Conservation (phyloP, 2,888 invertebrate genomes). For the Cylloceria caligata region DNA sequence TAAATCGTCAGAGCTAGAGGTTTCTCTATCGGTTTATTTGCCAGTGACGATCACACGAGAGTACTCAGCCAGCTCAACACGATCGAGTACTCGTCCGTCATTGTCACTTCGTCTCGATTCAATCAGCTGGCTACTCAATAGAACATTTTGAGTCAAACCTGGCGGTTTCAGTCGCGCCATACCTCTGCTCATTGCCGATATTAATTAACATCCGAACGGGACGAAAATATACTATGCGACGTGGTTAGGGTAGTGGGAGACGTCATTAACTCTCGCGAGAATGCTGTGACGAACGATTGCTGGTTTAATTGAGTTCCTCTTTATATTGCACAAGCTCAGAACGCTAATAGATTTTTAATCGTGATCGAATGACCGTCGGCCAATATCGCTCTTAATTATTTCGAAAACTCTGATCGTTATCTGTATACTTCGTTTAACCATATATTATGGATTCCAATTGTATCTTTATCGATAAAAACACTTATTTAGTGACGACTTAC, state of each 20-base stretch:
- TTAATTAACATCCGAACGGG: conserved; percentile 49
- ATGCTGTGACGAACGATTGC: conserved; percentile 18
- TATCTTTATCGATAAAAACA: not conserved
- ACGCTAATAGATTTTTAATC: conserved; percentile 63
- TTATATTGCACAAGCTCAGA: conserved; percentile 13
- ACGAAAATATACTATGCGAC: conserved; percentile 32
- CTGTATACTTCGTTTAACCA: not conserved
- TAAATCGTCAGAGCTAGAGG: conserved; percentile 11
- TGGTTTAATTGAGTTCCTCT: conserved; percentile 22
- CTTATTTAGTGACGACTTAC: no score
- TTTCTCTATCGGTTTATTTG: not conserved
- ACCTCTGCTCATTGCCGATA: conserved; percentile 12
- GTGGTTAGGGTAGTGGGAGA: conserved; percentile 2
- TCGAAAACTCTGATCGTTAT: conserved; percentile 5
- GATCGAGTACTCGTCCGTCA: conserved; percentile 8
- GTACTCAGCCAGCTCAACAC: not conserved
- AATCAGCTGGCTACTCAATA: not conserved
- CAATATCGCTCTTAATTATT: conserved; percentile 30
- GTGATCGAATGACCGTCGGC: conserved; percentile 51
- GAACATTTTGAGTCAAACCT: not conserved
- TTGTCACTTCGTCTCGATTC: not conserved
- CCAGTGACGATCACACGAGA: not conserved
- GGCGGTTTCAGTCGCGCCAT: not conserved
- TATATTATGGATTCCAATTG: not conserved
- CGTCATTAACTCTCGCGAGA: conserved; percentile 43